These are phyloP conservation scores for Orientallactaga bullata DNA, from an alignment of 2,113 vertebrate genomes.

Conservation along the genomic window DNA sequence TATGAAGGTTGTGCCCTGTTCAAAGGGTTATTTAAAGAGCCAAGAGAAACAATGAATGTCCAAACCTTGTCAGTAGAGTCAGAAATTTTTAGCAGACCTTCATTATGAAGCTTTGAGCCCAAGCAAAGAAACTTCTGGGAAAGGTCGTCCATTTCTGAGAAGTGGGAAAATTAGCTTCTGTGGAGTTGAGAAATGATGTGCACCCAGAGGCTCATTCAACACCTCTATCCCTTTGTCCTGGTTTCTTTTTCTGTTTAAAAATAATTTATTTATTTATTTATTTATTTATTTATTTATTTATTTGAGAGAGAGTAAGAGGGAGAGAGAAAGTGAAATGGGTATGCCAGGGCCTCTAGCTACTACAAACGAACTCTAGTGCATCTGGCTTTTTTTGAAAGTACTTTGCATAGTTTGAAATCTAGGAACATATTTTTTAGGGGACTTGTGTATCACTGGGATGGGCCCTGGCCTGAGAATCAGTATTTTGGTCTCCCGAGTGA, in stretches of 20 bases:
- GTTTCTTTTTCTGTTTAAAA: neutral
- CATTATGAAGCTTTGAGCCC: neutral
- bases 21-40: constrained; percentile 52
- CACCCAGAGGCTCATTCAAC: neutral
- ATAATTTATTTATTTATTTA: too few species aligned
- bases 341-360: too few species aligned
- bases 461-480: neutral
- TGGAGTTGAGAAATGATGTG: neutral
- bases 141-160: neutral
- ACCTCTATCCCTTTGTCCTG: neutral
- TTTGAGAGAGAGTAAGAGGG: neutral
- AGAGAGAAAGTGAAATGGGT: too few species aligned
- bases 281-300: too few species aligned
- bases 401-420: too few species aligned
- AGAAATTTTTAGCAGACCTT: constrained; percentile 37
- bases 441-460: neutral
- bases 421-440: too few species aligned
- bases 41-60: constrained; percentile 49
- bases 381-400: too few species aligned
- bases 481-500: neutral
- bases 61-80: neutral
- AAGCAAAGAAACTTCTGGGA: constrained; percentile 18
- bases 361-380: too few species aligned
- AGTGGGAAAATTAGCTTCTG: neutral
- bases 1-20: constrained; percentile 27